Evolutionary conservation across 2,113 vertebrate species (phyloP), one percentile per base, ranked within the genome.

Genomic region (Copsychus sechellarum): DNA sequence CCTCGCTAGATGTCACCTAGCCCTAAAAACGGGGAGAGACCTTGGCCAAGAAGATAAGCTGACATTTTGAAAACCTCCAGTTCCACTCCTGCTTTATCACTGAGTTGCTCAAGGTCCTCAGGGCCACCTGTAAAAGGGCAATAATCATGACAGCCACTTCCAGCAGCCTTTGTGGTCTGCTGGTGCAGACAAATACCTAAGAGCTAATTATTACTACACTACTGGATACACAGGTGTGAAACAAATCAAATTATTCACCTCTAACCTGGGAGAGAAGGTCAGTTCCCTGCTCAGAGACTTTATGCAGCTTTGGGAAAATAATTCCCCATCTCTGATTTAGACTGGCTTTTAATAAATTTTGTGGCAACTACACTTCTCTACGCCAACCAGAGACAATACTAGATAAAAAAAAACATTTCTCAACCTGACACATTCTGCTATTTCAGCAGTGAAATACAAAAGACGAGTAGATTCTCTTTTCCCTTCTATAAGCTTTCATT

Each of bases 1-100:
- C 67, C 81, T 86, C 72, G 48, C n/a, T 50, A 78, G 47, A 83
- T 86, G 76, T 88, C 92, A 93, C 48, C 80, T 38, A 89, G 86
- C 54, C 61, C 83, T 74, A 11, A 8, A 47, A 91, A 47, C 48
- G 71, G 47, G 43, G 70, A 71, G 28, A 71, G 65, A 81, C 69
- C 69, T 86, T 84, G 64, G 69, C 57, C 86, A 86, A 71, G 60
- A 86, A 86, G 64, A 33, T 64, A 86, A 74, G 9, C 3, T 76
- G 73, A n/a, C 43, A 67, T 78, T 94, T 83, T 84, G 57, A 92
- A 94, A 90, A 86, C 20, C 60, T 74, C 38, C 62, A 89, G 18
- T 47, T 93, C 53, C 40, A 50, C 34, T 87, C 45, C 48, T 79
- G 33, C 43, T 88, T 92, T 90, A 74, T 86, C 91, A 57, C 34